Conservation (phyloP, 2,888 invertebrate genomes). For the Caenorhabditis wallacei region DNA sequence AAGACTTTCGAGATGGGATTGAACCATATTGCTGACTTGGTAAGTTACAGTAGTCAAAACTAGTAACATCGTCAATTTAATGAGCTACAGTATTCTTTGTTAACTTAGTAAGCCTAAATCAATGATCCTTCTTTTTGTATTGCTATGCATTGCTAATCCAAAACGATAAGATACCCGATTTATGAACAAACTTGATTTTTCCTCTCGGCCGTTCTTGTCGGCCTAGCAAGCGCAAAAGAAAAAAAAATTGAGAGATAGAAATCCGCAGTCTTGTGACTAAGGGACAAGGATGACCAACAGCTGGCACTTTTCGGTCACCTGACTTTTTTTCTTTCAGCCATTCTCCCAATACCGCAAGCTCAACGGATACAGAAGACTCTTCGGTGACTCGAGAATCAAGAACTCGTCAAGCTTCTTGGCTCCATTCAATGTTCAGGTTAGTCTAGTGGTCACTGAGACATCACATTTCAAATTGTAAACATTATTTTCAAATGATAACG, state of each 20-base stretch:
- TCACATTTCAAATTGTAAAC: not conserved
- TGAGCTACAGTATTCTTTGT: not conserved
- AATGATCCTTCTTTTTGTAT: not conserved
- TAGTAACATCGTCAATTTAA: too few relatives aligned
- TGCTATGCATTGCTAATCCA: conserved; percentile 12
- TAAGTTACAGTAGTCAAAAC: conserved; percentile 23
- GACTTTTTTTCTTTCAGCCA: conserved; percentile 72
- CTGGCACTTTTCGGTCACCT: conserved; percentile 21
- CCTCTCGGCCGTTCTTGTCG: not conserved
- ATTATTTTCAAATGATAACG: not conserved
- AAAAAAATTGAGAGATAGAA: conserved; percentile 12
- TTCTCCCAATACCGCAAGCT: conserved; percentile 80
- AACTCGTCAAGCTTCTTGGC: conserved; percentile 77
- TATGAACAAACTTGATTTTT: conserved; percentile 1
- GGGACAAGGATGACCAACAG: conserved; percentile 12
- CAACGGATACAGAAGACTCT: conserved; percentile 78
- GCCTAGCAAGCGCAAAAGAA: not conserved
- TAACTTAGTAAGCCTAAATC: not conserved
- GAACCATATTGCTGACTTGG: conserved; percentile 81
- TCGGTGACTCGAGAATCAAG: conserved; percentile 63
- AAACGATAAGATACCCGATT: conserved; percentile 17
- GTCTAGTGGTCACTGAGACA: conserved; percentile 1
- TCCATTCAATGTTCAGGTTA: conserved; percentile 77
- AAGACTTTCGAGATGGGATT: conserved; percentile 79
- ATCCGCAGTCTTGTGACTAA: conserved; percentile 40